A percentile compares a stretch with the other conserved stretches of the same genome.
Conservation (phyloP, 2,888 invertebrate genomes). For the Dilophus febrilis region DNA sequence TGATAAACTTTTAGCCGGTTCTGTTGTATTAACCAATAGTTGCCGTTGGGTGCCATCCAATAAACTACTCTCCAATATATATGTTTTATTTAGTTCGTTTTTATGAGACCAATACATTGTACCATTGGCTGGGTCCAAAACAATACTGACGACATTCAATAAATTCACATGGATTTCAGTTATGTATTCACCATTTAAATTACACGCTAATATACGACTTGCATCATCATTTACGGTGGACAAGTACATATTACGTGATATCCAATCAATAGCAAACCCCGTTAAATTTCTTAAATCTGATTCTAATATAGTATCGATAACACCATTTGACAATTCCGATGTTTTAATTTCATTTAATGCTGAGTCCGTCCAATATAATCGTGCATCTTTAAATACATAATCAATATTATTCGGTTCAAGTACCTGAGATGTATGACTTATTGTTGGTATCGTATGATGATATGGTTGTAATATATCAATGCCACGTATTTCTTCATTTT, state of each 20-base stretch:
- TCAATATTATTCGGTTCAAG: conserved; percentile 46
- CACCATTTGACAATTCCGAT: conserved; percentile 46
- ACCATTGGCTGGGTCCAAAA: conserved; percentile 47
- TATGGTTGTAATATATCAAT: conserved; percentile 60
- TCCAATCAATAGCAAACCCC: conserved; percentile 71
- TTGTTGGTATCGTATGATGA: conserved; percentile 66
- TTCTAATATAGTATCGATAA: conserved; percentile 56
- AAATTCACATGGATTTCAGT: conserved; percentile 28
- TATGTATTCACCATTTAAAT: conserved; percentile 53
- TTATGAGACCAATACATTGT: conserved; percentile 40
- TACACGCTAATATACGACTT: conserved; percentile 47
- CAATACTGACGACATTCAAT: conserved; percentile 42
- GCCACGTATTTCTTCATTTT: conserved; percentile 62
- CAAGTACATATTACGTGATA: conserved; percentile 43
- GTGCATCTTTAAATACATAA: conserved; percentile 43
- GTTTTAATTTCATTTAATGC: conserved; percentile 58
- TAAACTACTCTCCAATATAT: conserved; percentile 39
- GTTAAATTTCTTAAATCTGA: conserved; percentile 34
- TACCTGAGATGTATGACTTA: conserved; percentile 36
- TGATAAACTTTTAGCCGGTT: conserved; percentile 35
- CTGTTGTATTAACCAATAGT: conserved; percentile 18
- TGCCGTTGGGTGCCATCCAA: conserved; percentile 45
- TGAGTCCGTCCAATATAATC: conserved; percentile 63
- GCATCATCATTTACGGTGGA: conserved; percentile 34
- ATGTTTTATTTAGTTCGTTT: conserved; percentile 20